A percentile compares a stretch with the other conserved stretches of the same genome.
These are phyloP conservation scores for Upupa epops DNA, from an alignment of 2,113 vertebrate genomes.

Conservation along the genomic window DNA sequence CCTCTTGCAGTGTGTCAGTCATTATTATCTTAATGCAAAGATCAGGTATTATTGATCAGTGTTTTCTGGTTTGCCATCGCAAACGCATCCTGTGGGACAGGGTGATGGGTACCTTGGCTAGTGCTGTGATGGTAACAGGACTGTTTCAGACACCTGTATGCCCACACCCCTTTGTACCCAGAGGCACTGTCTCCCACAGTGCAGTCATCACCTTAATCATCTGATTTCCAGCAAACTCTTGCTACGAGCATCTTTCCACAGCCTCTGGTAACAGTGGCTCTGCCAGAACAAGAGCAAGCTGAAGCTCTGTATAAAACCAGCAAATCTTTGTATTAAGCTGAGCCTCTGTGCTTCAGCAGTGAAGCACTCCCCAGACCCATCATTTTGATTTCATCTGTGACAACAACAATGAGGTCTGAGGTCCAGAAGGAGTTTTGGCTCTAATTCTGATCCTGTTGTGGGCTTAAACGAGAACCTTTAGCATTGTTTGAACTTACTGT, in stretches of 20 bases:
- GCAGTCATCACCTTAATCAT: not conserved
- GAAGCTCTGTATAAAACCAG: not conserved
- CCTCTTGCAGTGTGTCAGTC: not conserved
- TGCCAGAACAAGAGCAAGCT: not conserved
- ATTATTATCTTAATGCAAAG: not conserved
- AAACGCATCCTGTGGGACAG: not conserved
- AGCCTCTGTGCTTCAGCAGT: not conserved
- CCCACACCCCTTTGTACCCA: not conserved
- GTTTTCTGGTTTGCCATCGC: not conserved
- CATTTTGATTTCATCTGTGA: not conserved
- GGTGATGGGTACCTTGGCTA: not conserved
- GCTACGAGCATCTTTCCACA: not conserved
- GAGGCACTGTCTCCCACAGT: not conserved
- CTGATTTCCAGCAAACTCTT: not conserved
- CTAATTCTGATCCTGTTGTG: not conserved
- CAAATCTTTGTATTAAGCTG: not conserved
- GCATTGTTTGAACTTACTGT: conserved; percentile 29
- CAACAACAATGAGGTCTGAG: not conserved
- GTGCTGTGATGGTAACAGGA: accelerated
- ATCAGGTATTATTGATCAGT: not conserved
- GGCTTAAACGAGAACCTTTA: conserved; percentile 26
- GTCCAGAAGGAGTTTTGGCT: not conserved
- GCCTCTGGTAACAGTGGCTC: not conserved
- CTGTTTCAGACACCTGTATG: not conserved
- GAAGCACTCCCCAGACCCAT: not conserved